A percentile compares a stretch with the other conserved stretches of the same genome.
Evolutionary conservation across 2,888 invertebrate species (phyloP).

Genomic region (Neoitamus cyanurus): DNA sequence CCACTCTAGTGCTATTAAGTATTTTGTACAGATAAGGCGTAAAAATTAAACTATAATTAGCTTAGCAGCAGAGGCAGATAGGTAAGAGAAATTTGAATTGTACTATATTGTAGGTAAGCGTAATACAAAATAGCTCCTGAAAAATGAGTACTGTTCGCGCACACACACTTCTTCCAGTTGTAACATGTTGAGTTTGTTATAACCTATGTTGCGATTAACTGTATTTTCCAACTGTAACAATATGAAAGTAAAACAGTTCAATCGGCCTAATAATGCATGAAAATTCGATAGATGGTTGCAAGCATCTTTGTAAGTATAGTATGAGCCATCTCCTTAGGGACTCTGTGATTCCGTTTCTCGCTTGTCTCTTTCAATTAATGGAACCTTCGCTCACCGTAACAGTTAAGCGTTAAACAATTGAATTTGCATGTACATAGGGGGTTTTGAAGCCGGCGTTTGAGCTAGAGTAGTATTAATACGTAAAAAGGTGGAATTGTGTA

Average conservation of each 20-base stretch:
- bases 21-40: neutral
- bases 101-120: neutral
- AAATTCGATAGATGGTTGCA: neutral
- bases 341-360: neutral
- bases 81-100: neutral
- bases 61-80: neutral
- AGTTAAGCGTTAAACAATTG: neutral
- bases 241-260: neutral
- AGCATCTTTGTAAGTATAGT: neutral
- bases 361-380: neutral
- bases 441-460: neutral
- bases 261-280: constrained; percentile 11
- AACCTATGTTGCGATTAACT: neutral
- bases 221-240: neutral
- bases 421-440: neutral
- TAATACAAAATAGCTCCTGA: neutral
- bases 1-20: neutral
- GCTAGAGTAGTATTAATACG: neutral
- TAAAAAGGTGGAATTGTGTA: neutral
- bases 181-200: neutral
- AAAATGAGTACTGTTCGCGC: neutral
- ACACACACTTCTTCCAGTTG: neutral
- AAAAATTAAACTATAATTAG: neutral
- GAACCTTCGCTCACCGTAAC: neutral
- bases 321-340: neutral